Percentiles rank a stretch among this genome's conserved stretches.
phyloP scores from a whole-genome alignment of 2,113 vertebrate genomes.

The Erythrocercus mccallii region DNA sequence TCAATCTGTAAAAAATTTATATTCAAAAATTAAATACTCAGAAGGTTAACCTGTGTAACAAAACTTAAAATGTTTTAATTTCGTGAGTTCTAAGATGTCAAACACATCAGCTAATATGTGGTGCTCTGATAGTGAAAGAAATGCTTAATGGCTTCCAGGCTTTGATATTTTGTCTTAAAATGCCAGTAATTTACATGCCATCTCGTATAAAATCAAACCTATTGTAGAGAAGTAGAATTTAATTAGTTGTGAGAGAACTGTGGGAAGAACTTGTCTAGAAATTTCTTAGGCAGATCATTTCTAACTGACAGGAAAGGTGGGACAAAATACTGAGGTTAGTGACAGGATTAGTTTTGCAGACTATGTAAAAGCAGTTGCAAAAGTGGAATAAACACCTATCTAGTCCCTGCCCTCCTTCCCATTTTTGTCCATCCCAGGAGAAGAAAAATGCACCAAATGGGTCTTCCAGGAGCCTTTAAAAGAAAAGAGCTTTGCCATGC shows the following conservation, averaged over 20 bases:
- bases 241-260: neutral
- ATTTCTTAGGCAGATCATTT: neutral
- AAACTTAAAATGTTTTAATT: neutral
- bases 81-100: neutral
- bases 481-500: conserved; percentile 32
- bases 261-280: neutral
- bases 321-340: neutral
- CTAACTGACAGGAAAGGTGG: neutral
- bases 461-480: conserved; percentile 4
- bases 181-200: neutral
- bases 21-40: neutral
- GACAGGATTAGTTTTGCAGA: neutral
- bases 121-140: neutral
- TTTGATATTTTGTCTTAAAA: conserved; percentile 7
- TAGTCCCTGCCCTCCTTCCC: neutral
- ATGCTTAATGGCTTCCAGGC: neutral
- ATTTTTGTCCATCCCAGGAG: neutral
- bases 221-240: conserved; percentile 7
- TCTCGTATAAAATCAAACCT: conserved; percentile 1
- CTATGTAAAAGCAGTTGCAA: neutral
- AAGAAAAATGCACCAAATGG: neutral
- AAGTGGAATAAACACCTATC: neutral
- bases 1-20: conserved; percentile 21
- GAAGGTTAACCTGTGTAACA: neutral
- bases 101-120: neutral